Conservation (phyloP, 2,888 invertebrate genomes). For the Laothoe populi region DNA sequence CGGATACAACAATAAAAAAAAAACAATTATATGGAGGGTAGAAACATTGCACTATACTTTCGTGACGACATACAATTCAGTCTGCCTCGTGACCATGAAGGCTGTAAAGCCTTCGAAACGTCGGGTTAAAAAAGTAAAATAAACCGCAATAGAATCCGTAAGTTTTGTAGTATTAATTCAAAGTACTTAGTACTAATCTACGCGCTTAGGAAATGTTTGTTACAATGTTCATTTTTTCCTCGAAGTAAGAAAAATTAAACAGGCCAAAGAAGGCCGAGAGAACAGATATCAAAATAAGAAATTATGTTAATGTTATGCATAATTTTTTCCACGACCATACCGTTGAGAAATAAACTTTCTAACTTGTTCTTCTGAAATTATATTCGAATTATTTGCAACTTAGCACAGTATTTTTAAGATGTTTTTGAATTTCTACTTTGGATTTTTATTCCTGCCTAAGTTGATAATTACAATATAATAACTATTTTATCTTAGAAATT, state of each 20-base stretch:
- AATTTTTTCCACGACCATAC: conserved; percentile 26
- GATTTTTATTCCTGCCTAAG: not conserved
- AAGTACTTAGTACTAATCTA: not conserved
- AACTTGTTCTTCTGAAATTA: conserved; percentile 16
- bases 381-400: conserved; percentile 24
- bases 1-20: too few species aligned
- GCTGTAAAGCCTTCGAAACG: too few species aligned
- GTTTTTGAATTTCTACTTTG: not conserved
- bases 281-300: conserved; percentile 27
- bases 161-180: not conserved
- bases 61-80: too few species aligned
- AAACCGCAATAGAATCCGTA: too few species aligned
- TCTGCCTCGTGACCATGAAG: too few species aligned
- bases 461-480: not conserved
- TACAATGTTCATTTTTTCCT: not conserved
- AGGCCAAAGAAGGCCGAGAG: not conserved
- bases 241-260: conserved; percentile 13
- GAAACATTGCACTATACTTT: too few species aligned
- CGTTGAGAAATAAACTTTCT: conserved; percentile 22
- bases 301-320: conserved; percentile 31
- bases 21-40: too few species aligned
- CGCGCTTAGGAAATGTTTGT: not conserved
- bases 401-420: too few species aligned
- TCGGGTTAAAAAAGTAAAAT: too few species aligned
- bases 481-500: too few species aligned